Evolutionary conservation across 1,140 invertebrate species (phyloP).

Genomic region (Octopus sinensis): DNA sequence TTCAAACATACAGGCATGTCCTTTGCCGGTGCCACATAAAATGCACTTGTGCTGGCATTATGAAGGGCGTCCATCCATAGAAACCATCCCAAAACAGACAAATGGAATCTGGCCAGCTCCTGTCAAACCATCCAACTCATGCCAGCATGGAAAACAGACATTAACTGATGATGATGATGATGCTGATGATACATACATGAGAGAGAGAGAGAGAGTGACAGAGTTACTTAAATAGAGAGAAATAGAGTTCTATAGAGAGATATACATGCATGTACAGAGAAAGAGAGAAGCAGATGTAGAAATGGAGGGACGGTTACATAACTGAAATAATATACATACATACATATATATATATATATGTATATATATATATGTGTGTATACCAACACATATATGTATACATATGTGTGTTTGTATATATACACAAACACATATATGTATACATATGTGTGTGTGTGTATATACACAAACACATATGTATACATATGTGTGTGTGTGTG

Average conservation of each 20-base stretch:
- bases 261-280: neutral
- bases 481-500: neutral
- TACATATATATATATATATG: neutral
- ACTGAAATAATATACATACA: neutral
- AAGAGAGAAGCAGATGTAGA: neutral
- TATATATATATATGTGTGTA: neutral
- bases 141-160: neutral
- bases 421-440: neutral
- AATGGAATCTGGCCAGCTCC: too few species aligned
- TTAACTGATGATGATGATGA: neutral
- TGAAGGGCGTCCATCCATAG: too few species aligned
- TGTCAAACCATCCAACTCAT: too few species aligned
- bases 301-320: neutral
- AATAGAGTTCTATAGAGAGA: neutral
- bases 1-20: too few species aligned
- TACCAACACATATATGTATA: neutral
- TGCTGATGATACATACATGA: neutral
- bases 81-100: too few species aligned
- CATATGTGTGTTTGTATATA: neutral
- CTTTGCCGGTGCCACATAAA: too few species aligned
- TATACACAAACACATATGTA: neutral
- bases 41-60: too few species aligned
- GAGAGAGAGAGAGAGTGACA: neutral
- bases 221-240: neutral
- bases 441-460: neutral